Base-by-base conservation (phyloP, 2,797 vertebrate species). In the Melanotaenia maccullochi region DNA sequence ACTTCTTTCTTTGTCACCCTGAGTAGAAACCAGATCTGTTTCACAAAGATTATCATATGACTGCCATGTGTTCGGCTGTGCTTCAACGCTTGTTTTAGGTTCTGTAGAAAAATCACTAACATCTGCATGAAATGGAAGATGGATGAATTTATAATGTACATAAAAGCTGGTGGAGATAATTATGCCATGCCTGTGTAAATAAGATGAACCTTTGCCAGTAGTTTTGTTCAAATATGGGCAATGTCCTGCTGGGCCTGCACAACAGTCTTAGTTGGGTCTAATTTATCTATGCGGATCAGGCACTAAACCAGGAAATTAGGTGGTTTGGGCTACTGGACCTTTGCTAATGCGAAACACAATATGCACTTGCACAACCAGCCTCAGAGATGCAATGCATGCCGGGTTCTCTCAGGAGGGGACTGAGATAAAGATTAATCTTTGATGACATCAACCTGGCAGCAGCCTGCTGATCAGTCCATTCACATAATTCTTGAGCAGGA, bases 221-320 rank as follows among this genome's bases (percentile, higher is more conserved):
- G 62, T 59, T 62, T 79, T 32, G 49, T 52, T 32, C 38, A 60
- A 38, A 30, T 58, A 60, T 36, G 51, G 72, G 16, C 1, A 13
- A 30, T 54, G 44, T 60, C 72, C 65, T 68, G 83, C 62, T 71
- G 68, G 42, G 64, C 35, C 64, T 13, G 20, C 72, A 65, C 58
- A 71, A 73, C 1, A 2, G 65, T 75, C 70, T 35, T 4, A 18
- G 65, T 66, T 58, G 4, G 14, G 47, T 38, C 59, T 85, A 85
- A 90, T 91, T 83, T 67, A 71, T 77, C 73, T 33, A 44, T 79
- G 78, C 59, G 82, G 81, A 72, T 58, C 69, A 57, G 73, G 84
- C 89, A 90, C 83, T 84, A 73, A 75, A 73, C 71, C 71, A 73
- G 81, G 79, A 81, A 88, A 93, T 93, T 92, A 94, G 79, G 66